These are phyloP conservation scores for Apamea anceps DNA, from an alignment of 2,888 invertebrate genomes.

Conservation along the genomic window DNA sequence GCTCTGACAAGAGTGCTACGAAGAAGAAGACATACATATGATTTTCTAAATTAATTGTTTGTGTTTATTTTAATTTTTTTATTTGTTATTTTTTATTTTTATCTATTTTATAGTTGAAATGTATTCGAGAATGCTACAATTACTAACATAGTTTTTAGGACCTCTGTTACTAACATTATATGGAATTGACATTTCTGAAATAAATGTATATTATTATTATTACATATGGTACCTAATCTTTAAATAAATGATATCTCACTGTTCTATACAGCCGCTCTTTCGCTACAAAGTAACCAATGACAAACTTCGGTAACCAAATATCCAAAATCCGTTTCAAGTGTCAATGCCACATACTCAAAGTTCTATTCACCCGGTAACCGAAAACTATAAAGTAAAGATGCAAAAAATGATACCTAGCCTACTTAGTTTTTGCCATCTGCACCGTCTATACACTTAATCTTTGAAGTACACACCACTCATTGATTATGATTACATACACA, in stretches of 20 bases:
- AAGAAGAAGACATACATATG: neutral
- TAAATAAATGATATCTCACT: constrained; percentile 19
- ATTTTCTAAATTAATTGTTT: too few relatives aligned
- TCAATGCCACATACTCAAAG: constrained; percentile 45
- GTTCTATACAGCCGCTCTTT: neutral
- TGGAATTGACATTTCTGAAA: too few relatives aligned
- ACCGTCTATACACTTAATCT: constrained; percentile 54
- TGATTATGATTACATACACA: constrained; percentile 61
- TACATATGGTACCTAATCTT: neutral
- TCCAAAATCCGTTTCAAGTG: constrained; percentile 39
- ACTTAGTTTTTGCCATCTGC: constrained; percentile 46
- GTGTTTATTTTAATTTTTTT: too few relatives aligned
- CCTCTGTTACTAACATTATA: too few relatives aligned
- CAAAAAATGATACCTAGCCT: constrained; percentile 41
- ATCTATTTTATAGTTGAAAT: too few relatives aligned
- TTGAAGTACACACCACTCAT: constrained; percentile 55
- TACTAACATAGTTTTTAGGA: too few relatives aligned
- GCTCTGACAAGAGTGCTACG: too few relatives aligned
- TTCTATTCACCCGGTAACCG: constrained; percentile 49
- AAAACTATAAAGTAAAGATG: constrained; percentile 24
- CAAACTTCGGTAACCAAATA: constrained; percentile 48
- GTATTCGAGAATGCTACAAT: too few relatives aligned
- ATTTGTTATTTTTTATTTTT: too few relatives aligned
- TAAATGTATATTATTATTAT: too few relatives aligned
- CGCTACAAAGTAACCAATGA: neutral